phyloP scores from a whole-genome alignment of 2,797 vertebrate species.

The Coendou prehensilis region DNA sequence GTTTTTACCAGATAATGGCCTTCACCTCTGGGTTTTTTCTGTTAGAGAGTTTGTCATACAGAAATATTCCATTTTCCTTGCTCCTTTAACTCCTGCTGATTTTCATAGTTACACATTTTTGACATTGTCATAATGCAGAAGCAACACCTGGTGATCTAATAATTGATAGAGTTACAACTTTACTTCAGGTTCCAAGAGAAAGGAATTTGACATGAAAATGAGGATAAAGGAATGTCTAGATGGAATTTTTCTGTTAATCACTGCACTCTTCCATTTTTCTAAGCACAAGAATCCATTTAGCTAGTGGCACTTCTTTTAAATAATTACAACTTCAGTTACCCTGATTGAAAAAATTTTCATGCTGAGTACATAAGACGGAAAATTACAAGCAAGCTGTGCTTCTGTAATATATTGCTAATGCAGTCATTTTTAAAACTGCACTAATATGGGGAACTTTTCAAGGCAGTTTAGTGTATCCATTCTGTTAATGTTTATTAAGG shows the following conservation, averaged over 20 bases:
- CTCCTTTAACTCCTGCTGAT: neutral
- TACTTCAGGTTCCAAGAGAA: neutral
- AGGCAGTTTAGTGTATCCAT: neutral
- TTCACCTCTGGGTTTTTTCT: neutral
- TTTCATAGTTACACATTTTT: neutral
- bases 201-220: neutral
- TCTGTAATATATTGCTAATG: conserved; percentile 43
- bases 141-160: neutral
- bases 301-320: conserved; percentile 59
- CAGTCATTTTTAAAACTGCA: neutral
- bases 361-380: conserved; percentile 63
- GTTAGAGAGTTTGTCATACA: conserved; percentile 38
- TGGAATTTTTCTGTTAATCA: conserved; percentile 52
- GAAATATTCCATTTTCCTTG: neutral
- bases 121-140: neutral
- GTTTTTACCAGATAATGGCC: conserved; percentile 29
- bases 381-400: conserved; percentile 64
- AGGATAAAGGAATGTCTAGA: neutral
- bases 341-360: conserved; percentile 60
- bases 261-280: conserved; percentile 5
- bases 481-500: neutral
- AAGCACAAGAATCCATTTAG: conserved; percentile 52
- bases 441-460: neutral
- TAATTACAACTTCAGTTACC: conserved; percentile 58
- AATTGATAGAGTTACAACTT: neutral